Base-by-base conservation (phyloP, 2,888 invertebrate genomes). In the Phyllotreta cruciferae region DNA sequence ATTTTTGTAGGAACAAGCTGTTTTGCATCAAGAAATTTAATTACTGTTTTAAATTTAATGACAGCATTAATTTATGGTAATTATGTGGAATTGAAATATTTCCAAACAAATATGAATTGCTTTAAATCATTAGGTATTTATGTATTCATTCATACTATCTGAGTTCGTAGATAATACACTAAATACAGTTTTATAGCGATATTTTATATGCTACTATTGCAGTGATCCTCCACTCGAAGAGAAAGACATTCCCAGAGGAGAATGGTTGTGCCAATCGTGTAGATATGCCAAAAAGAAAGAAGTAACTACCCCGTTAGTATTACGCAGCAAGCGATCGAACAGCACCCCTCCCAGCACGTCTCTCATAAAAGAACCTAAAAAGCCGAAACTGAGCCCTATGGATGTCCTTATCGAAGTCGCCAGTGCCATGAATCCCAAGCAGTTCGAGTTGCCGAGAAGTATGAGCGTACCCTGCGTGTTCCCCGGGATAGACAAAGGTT, bases 191-290 rank as follows among this genome's bases (percentile, higher is more conserved):
- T 24, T 24, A 1, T 24, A 3, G 24, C 24, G 24, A 24, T 24
- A 24, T 24, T 24, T 24, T 24, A 24, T 11, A 38, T 37, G 56
- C 34, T 14, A 60, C n/a, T 38, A 14, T 56, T 62, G 55, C 39
- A 96, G 96, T 83, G 93, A 97, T 83, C 98, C 98, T 1, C 96
- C 98, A 0, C 81, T 98, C 58, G 91, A 91, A 63, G 93, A 93
- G 76, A 88, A 90, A 70, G 94, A 96, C 77, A 92, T 96, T 70
- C 97, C 97, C 0, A 85, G 87, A 52, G 96, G 96, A 0, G 90
- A 94, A 79, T 98, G 96, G 96, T 81, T 94, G 67, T 97, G 97
- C 76, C 91, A 93, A 72, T 88, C 91, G 71, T 97, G 97, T 78
- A 85, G 83, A 64, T 82, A 45, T 71, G 80, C 13, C 77, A 81